Evolutionary conservation across 1,140 invertebrate species (phyloP), one percentile per base, ranked within the genome.

Genomic region (Aporrectodea caliginosa): DNA sequence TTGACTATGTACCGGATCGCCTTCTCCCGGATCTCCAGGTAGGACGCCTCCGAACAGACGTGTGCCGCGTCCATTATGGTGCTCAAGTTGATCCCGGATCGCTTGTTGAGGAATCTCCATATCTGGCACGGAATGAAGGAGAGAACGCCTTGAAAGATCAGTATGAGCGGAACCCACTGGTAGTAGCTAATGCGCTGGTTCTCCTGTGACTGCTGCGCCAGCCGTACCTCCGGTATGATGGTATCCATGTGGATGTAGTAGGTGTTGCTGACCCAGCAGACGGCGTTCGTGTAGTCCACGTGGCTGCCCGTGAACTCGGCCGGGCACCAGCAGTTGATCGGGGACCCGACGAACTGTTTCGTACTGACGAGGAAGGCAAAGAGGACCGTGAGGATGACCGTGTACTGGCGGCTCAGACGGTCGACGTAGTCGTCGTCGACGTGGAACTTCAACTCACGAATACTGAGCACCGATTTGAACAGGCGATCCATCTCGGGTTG

Each of bases 121-220:
- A 91, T 85, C n/a, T 91, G 88, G 80, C 90, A 90, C 0, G 90
- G 90, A 75, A 90, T 79, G 82, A 91, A 90, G 82, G 91, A 91
- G 73, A 90, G 85, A 34, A 90, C 85, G 12, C 90, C 90, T 84
- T 91, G 90, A 1, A 90, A 85, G 33, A 91, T 82, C 14, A 91
- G 82, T 78, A 91, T 90, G 32, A 91, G 87, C 6, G 90, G 90
- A 70, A 81, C 80, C 80, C 80, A 81, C 73, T 81, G 80, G 77
- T 81, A 81, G 80, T 81, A 81, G 31, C 69, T 74, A 29, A 81
- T 78, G n/a, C 58, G 33, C 58, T 35, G 75, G n/a, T 80, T 80
- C 16, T 35, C 76, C 35, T 29, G 74, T 27, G 33, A n/a, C 0
- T 58, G 31, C 30, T 29, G 30, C 30, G 35, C 79, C 33, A 76